Base-by-base conservation (phyloP, 2,888 invertebrate genomes). In the Eurytoma californica region DNA sequence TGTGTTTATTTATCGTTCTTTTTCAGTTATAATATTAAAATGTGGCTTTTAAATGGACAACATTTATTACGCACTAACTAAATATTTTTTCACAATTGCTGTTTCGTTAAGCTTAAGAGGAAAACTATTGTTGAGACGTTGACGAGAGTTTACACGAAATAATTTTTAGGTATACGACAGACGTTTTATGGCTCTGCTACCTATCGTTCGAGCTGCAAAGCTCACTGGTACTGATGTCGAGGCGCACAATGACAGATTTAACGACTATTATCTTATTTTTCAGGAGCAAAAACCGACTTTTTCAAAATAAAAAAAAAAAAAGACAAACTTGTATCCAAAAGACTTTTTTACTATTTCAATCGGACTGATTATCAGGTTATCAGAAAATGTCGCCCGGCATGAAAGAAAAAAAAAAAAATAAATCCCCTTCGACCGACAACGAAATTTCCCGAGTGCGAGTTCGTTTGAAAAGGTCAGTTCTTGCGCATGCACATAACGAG, bases 51-150 rank as follows among this genome's bases (percentile, higher is more conserved):
- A n/a, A 67, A 58, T 80, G 66, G 77, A 72, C 66, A 76, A 79
- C 69, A 79, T 72, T 78, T 80, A 55, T 77, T 65, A 65, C 18
- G 77, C 68, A 77, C 49, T 63, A 66, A 65, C 49, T 63, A 49
- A 58, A 63, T 28, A 55, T 69, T 72, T 58, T 77, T 68, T 58
- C 30, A 79, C 57, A 79, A 49, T 80, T 73, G 80, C 77, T 83
- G 77, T 79, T 80, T 72, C 60, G 60, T 81, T 77, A 68, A 77
- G 83, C 84, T 83, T 84, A 74, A 72, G 78, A 81, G 65, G 77
- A 70, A 55, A 77, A 14, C 28, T 58, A 18, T 70, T 55, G 60
- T 55, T 47, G 9, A 72, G 12, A 51, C 18, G 47, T 70, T 16
- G 13, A 70, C 13, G 16, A 49, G 30, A 57, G 30, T 61, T 58